Percentiles rank a stretch among this genome's conserved stretches.
Evolutionary conservation across 2,888 invertebrate genomes (phyloP).

Genomic region (Catocala nupta): DNA sequence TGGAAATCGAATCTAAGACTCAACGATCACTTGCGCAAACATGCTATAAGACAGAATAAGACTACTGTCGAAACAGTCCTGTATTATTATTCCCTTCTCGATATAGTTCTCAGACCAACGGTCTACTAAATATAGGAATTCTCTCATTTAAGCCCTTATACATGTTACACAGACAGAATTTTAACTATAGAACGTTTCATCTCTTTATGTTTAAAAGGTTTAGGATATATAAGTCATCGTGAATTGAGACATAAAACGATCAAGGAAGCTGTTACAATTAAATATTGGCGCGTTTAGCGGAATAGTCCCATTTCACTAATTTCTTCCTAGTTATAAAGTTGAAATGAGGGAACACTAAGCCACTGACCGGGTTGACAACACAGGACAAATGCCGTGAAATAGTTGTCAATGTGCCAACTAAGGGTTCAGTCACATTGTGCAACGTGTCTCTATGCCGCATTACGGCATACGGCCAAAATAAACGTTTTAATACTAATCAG

Average conservation of each 20-base stretch:
- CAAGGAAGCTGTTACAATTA: conserved; percentile 8
- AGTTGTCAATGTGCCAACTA: conserved; percentile 80
- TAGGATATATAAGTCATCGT: conserved; percentile 11
- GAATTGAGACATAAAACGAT: conserved; percentile 1
- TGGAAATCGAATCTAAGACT: too few species aligned
- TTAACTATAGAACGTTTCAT: too few species aligned
- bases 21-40: too few species aligned
- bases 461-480: not conserved
- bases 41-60: too few species aligned
- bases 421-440: conserved; percentile 41
- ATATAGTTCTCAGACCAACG: too few species aligned
- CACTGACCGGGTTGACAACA: conserved; percentile 75
- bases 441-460: conserved; percentile 12
- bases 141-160: too few species aligned
- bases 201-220: not conserved
- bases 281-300: conserved; percentile 19
- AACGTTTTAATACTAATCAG: too few species aligned
- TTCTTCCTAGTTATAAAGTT: conserved; percentile 49
- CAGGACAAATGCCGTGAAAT: conserved; percentile 75
- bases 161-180: too few species aligned
- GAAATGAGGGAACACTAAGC: conserved; percentile 51
- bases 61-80: too few species aligned
- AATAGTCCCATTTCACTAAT: conserved; percentile 33
- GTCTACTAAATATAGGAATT: too few species aligned
- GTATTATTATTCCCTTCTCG: too few species aligned